Percentiles rank a stretch among this genome's conserved stretches.
phyloP scores from a whole-genome alignment of 1,140 invertebrate species.

The Bombus fervidus region DNA sequence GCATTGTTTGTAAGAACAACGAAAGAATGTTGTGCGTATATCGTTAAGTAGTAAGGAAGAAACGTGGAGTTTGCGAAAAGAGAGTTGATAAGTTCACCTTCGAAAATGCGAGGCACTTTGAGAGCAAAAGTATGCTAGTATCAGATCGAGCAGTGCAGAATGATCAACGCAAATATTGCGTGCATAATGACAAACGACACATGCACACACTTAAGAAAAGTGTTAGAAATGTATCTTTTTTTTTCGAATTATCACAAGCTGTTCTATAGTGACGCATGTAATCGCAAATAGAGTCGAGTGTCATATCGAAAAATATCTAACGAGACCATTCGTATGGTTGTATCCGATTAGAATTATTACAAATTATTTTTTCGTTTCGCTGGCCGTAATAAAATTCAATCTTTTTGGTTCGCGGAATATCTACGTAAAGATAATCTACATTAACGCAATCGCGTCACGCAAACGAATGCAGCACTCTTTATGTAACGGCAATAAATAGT shows the following conservation, averaged over 20 bases:
- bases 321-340: slow-evolving; percentile 45
- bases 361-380: neutral
- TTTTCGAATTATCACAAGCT: neutral
- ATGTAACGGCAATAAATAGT: slow-evolving; percentile 50
- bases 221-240: neutral
- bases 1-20: neutral
- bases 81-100: neutral
- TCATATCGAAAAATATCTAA: neutral
- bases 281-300: slow-evolving; percentile 1
- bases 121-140: neutral
- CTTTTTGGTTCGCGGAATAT: neutral
- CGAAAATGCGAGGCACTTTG: neutral
- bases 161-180: slow-evolving; percentile 2
- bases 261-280: slow-evolving; percentile 5
- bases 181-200: slow-evolving; percentile 15
- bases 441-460: neutral
- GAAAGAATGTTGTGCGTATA: neutral
- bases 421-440: neutral
- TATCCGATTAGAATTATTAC: neutral
- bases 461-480: slow-evolving; percentile 16
- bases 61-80: neutral
- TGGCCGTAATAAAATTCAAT: neutral
- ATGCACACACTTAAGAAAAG: slow-evolving; percentile 29
- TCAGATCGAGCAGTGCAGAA: slow-evolving; percentile 4
- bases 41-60: neutral